Percentiles rank a stretch among this genome's conserved stretches.
These are phyloP conservation scores for Stigmatopora argus DNA, from an alignment of 2,113 vertebrate genomes.

Conservation along the genomic window DNA sequence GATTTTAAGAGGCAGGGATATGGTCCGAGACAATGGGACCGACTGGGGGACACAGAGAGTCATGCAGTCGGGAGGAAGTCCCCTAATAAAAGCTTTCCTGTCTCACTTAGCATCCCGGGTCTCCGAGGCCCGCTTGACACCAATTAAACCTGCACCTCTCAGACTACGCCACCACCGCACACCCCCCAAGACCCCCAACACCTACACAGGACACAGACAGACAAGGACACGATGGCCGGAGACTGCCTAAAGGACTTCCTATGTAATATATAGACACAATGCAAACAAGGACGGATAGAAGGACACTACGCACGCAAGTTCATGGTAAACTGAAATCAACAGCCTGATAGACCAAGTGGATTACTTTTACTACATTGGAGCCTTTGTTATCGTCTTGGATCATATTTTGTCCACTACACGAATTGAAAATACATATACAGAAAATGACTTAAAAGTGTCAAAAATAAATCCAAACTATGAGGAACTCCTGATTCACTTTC, in stretches of 20 bases:
- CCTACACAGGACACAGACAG: conserved; percentile 24
- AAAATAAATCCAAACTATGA: background rate
- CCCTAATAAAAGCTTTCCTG: conserved; percentile 80
- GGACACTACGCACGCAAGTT: background rate
- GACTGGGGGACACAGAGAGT: conserved; percentile 43
- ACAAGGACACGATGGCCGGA: conserved; percentile 7
- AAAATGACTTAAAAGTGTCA: background rate
- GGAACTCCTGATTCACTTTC: background rate
- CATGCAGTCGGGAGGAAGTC: conserved; percentile 59
- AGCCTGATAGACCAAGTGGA: too few relatives aligned
- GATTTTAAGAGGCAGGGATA: conserved; percentile 53
- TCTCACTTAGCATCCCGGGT: conserved; percentile 66
- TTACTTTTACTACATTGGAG: too few relatives aligned
- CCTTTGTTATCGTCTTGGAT: background rate
- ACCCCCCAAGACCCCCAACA: conserved; percentile 25
- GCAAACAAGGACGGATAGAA: background rate
- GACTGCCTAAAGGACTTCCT: conserved; percentile 5
- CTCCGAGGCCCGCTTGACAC: conserved; percentile 71
- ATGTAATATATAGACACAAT: background rate
- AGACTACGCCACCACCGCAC: conserved; percentile 27
- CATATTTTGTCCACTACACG: background rate
- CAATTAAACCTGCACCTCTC: conserved; percentile 69
- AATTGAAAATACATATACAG: background rate
- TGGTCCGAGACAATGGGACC: conserved; percentile 54
- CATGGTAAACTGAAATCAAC: too few relatives aligned